phyloP scores from a whole-genome alignment of 64 coral and sea anemone genomes.

The Acropora tenuis region DNA sequence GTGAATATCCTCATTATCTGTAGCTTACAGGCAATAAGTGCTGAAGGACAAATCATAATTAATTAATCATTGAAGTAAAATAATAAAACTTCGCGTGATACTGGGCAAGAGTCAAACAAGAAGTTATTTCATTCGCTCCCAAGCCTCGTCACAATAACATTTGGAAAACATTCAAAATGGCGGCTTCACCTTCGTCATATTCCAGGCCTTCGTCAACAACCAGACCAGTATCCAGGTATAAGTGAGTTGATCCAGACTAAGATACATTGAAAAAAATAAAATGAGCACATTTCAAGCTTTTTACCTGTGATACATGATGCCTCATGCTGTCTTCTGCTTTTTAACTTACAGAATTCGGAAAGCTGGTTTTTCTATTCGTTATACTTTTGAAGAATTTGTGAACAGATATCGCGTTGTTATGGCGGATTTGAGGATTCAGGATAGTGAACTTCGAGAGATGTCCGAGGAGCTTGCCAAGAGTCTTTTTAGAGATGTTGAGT shows the following conservation, averaged over 20 bases:
- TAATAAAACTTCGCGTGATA: background rate
- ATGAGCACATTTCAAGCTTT: too few species aligned
- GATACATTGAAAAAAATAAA: background rate
- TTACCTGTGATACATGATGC: background rate
- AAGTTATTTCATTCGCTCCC: background rate
- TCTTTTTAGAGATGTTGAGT: slow-evolving; percentile 26
- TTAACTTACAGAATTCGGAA: slow-evolving; percentile 62
- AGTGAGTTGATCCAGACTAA: background rate
- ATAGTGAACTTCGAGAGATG: slow-evolving; percentile 16
- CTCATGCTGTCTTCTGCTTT: background rate
- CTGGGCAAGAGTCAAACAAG: background rate
- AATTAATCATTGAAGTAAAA: too few species aligned
- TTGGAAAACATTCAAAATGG: slow-evolving; percentile 2
- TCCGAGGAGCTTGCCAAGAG: slow-evolving; percentile 33
- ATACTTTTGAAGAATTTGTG: slow-evolving; percentile 69
- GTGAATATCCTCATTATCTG: too few species aligned
- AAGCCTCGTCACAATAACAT: background rate
- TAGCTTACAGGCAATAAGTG: too few species aligned
- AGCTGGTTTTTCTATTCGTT: slow-evolving; percentile 53
- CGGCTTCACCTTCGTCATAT: background rate
- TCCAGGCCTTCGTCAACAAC: background rate
- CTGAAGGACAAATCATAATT: too few species aligned
- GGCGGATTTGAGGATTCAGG: slow-evolving; percentile 26
- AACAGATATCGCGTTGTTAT: slow-evolving; percentile 65
- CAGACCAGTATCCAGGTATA: slow-evolving; percentile 23